Evolutionary conservation across 2,888 invertebrate genomes (phyloP).

Genomic region (Melanchra persicariae): DNA sequence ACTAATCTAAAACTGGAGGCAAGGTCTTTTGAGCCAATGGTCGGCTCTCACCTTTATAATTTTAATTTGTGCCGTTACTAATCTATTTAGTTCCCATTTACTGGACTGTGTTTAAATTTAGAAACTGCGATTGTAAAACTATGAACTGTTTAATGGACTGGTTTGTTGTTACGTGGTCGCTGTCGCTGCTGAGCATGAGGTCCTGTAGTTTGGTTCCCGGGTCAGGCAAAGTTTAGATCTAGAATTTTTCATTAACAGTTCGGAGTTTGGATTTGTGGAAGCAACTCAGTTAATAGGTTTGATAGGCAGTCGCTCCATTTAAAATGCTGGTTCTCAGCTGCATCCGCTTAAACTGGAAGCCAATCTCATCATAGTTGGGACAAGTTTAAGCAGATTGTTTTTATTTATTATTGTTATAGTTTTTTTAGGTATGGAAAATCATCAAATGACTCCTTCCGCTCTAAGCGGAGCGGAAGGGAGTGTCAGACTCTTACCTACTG

Average conservation of each 20-base stretch:
- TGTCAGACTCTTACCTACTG: no score
- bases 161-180: no score
- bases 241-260: no score
- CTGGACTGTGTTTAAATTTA: conserved; percentile 2
- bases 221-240: no score
- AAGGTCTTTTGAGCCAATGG: conserved; percentile 26
- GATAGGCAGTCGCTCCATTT: not conserved
- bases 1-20: conserved; percentile 9
- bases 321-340: not conserved
- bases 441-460: no score
- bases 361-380: not conserved
- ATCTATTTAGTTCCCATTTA: conserved; percentile 44
- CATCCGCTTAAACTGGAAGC: not conserved
- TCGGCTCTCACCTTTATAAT: conserved; percentile 23
- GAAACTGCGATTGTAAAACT: conserved; percentile 17
- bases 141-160: not conserved
- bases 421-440: no score
- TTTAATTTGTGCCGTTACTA: conserved; percentile 41
- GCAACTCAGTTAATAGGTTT: no score
- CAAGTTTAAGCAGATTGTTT: no score
- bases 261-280: no score
- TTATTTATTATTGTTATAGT: no score
- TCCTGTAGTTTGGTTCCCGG: no score
- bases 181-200: not conserved
- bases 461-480: no score